A percentile compares a stretch with the other conserved stretches of the same genome.
Evolutionary conservation across 2,113 vertebrate genomes (phyloP).

Genomic region (Channa maculata): DNA sequence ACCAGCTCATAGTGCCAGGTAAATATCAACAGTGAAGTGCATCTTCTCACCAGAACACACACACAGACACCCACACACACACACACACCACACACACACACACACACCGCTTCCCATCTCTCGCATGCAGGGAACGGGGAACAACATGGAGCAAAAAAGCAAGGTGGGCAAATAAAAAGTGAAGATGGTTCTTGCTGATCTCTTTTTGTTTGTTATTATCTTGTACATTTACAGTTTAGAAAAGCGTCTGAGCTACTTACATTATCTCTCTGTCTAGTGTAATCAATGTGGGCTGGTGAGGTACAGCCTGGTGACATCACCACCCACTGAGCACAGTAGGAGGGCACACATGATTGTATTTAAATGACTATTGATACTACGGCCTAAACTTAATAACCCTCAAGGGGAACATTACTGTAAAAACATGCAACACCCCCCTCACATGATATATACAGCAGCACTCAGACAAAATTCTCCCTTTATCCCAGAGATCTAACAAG

Average conservation of each 20-base stretch:
- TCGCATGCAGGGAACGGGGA: background rate
- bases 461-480: conserved; percentile 15
- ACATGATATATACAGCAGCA: conserved; percentile 13
- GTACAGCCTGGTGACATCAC: conserved; percentile 30
- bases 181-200: conserved; percentile 29
- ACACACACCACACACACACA: conserved; percentile 14
- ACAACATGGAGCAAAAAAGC: background rate
- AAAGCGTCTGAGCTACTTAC: background rate
- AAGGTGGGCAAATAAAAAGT: background rate
- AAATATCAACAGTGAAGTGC: conserved; percentile 38
- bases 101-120: conserved; percentile 1
- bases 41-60: conserved; percentile 10
- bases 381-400: conserved; percentile 61
- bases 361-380: conserved; percentile 54
- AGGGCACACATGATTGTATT: conserved; percentile 36
- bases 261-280: background rate
- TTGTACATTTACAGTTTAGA: background rate
- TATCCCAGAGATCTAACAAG: conserved; percentile 12
- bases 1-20: conserved; percentile 35
- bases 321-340: conserved; percentile 39
- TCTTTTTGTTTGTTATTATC: background rate
- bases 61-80: background rate
- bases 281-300: conserved; percentile 21
- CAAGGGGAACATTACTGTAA: conserved; percentile 48
- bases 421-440: background rate